Base-by-base conservation (phyloP, 2,888 invertebrate species). In the Heliconius sara region DNA sequence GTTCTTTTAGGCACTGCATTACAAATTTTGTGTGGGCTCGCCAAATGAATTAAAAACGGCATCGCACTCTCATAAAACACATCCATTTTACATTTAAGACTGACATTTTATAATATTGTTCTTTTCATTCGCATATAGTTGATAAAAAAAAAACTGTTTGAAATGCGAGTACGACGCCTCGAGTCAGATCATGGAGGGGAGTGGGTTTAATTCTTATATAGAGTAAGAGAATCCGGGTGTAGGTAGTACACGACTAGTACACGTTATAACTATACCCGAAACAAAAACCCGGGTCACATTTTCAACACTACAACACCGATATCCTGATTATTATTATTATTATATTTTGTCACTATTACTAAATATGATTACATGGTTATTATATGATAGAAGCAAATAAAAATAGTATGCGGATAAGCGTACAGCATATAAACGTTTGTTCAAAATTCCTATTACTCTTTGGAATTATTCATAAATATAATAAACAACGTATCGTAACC, bases 1-100 rank as follows among this genome's bases (percentile, higher is more conserved):
- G 94, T 94, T 94, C 93, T 93, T 93, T 93, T 92, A 92, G 90
- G 93, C 94, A 93, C 89, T 89, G 87, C 84, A 86, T 87, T 84
- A 85, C 60, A 78, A 72, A 63, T 71, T 75, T 76, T 13, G 25
- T 80, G 85, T 82, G 87, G 89, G 87, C 90, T 89, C 88, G 86
- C 88, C 88, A 89, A 90, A 89, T 89, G 16, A 73, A 34, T 47
- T 47, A 47, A 39, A 10, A 10, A 9, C 27, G 27, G 65, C 63
- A 43, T 65, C 75, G 65, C 39, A 65, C 25, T 39, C 60, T n/a
- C 34, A 73, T 34, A 60, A 52, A 73, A 70, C 25, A 47, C 0
- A 47, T 47, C 12, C 13, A 6, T 39, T 30, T 68, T 68, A 39
- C 4, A 39, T 39, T 39, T 6, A n/a, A 39, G 5, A 39, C 3